Percentiles rank a stretch among this genome's conserved stretches.
Evolutionary conservation across 2,888 invertebrate species (phyloP).

Genomic region (Zonitis immaculata): DNA sequence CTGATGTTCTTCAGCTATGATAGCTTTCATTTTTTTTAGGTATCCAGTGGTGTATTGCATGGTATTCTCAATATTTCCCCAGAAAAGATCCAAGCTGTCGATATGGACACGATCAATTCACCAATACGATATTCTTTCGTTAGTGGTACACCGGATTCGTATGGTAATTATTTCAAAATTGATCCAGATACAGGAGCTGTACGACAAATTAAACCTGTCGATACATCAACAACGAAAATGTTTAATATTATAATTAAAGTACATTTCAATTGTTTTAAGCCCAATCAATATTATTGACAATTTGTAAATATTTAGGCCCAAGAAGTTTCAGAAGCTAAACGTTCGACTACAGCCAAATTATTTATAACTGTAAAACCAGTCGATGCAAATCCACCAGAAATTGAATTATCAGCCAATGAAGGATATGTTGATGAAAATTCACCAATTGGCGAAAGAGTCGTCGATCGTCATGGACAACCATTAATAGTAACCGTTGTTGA

Average conservation of each 20-base stretch:
- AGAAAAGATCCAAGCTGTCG: slow-evolving; percentile 84
- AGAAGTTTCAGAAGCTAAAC: slow-evolving; percentile 71
- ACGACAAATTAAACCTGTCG: slow-evolving; percentile 74
- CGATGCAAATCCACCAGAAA: slow-evolving; percentile 79
- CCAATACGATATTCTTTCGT: slow-evolving; percentile 78
- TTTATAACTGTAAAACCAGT: slow-evolving; percentile 79
- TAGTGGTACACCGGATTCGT: slow-evolving; percentile 73
- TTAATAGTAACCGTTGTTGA: slow-evolving; percentile 74
- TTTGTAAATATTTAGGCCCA: too few species aligned
- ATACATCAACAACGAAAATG: slow-evolving; percentile 70
- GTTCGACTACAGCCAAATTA: slow-evolving; percentile 79
- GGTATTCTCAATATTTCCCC: slow-evolving; percentile 80
- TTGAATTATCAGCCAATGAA: slow-evolving; percentile 65
- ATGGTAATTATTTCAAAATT: slow-evolving; percentile 76
- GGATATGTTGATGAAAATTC: slow-evolving; percentile 84
- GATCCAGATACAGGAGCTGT: slow-evolving; percentile 76
- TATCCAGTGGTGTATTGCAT: slow-evolving; percentile 75
- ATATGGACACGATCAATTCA: slow-evolving; percentile 83
- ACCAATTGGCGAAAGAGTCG: slow-evolving; percentile 73
- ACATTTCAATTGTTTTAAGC: too few species aligned
- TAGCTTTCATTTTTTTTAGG: slow-evolving; percentile 48
- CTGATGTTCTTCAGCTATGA: too few species aligned
- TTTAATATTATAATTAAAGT: slow-evolving; percentile 80
- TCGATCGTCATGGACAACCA: slow-evolving; percentile 62
- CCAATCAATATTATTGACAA: too few species aligned